Evolutionary conservation across 1,140 invertebrate species (phyloP), one percentile per base, ranked within the genome.

Genomic region (Drosophila takahashii): DNA sequence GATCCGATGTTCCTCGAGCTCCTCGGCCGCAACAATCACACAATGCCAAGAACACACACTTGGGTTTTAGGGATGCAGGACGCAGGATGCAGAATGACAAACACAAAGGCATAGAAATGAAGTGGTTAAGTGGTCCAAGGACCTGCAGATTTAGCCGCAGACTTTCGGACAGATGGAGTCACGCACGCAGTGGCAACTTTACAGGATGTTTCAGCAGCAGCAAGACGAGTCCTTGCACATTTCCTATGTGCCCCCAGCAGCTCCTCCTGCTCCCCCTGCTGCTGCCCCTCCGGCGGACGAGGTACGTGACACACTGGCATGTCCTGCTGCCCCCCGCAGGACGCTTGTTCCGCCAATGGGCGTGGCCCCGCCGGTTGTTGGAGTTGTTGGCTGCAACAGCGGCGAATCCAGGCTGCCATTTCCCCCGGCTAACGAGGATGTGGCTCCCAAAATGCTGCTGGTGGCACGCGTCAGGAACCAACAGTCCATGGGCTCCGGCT

Each of bases 401-500:
- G 86, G 89, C 47, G 91, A 92, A 39, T 92, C 90, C 32, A 89
- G 52, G 71, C 79, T 81, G 10, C 90, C 80, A 34, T 87, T 85
- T 36, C 90, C 59, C 29, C 57, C 47, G 48, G 50, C 42, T 29
- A 53, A 51, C 36, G 29, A 36, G 59, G 44, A 64, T 29, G 27
- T 52, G 36, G 16, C 37, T 18, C 59, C 72, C 37, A 65, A 36
- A 39, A 58, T 37, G 41, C 58, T 73, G 52, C 52, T 86, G 54
- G 71, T 90, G 66, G 85, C 92, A 79, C 96, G 93, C 22, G 95
- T 95, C 50, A 99, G 93, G 93, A 98, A 97, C 96, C 97, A 99
- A 11, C 98, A 97, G 81, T 98, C 95, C 98, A 99, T 99, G 3
- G 98, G 97, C 71, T 97, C 96, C 1, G 96, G 96, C 93, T 98